These are phyloP conservation scores for Lysiphlebus fabarum DNA, from an alignment of 1,140 invertebrate species.

Conservation along the genomic window DNA sequence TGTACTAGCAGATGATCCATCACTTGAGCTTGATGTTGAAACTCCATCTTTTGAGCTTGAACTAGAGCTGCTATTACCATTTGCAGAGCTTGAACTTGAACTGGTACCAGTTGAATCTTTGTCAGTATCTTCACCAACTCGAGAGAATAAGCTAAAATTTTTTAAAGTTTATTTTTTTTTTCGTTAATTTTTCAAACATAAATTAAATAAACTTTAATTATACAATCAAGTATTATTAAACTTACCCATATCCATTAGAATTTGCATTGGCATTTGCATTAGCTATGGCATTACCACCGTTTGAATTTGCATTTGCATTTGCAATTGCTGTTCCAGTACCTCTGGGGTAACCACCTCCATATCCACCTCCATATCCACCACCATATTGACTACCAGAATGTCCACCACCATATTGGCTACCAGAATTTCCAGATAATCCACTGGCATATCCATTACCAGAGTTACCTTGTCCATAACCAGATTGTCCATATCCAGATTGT, in stretches of 20 bases:
- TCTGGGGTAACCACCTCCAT: background rate
- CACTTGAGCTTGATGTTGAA: slow-evolving; percentile 3
- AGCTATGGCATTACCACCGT: slow-evolving; percentile 6
- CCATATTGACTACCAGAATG: background rate
- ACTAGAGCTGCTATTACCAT: too few relatives aligned
- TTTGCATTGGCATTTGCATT: slow-evolving; percentile 14
- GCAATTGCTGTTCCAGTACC: slow-evolving; percentile 12
- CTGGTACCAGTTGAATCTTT: background rate
- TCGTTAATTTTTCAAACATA: too few relatives aligned
- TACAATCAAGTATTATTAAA: too few relatives aligned
- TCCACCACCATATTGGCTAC: background rate
- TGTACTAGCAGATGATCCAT: slow-evolving; percentile 36
- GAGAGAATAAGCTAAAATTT: slow-evolving; percentile 3
- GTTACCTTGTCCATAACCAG: background rate
- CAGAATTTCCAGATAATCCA: background rate
- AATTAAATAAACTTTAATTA: too few relatives aligned
- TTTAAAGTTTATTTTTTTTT: too few relatives aligned
- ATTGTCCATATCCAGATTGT: slow-evolving; percentile 1
- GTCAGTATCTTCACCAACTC: slow-evolving; percentile 3
- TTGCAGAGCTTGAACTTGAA: background rate
- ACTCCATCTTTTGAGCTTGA: too few relatives aligned
- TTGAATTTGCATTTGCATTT: slow-evolving; percentile 23
- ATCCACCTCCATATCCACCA: slow-evolving; percentile 9
- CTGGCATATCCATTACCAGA: background rate
- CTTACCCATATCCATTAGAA: slow-evolving; percentile 7